A percentile compares a stretch with the other conserved stretches of the same genome.
Conservation (phyloP, 2,113 vertebrate species). For the Taurulus bubalis region DNA sequence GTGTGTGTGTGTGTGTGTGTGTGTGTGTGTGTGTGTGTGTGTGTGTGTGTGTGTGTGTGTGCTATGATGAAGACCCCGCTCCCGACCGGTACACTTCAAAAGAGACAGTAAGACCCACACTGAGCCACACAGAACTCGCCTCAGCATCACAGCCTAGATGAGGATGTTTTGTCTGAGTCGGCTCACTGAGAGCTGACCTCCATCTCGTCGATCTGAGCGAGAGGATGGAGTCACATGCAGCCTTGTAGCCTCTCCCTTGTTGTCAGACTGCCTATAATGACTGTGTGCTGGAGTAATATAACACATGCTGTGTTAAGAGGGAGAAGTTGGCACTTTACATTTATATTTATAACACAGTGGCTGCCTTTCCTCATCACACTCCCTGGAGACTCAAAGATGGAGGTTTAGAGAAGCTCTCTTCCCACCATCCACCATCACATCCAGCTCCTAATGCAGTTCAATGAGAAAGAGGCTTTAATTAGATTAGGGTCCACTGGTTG, state of each 20-base stretch:
- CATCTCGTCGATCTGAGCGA: slow-evolving; percentile 8
- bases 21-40: too few relatives aligned
- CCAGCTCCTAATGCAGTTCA: slow-evolving; percentile 2
- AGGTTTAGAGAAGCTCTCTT: neutral
- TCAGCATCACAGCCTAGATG: neutral
- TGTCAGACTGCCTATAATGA: neutral
- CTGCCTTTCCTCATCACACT: slow-evolving; percentile 15
- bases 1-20: too few relatives aligned
- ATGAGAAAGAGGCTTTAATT: neutral
- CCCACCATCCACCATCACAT: neutral
- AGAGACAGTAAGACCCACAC: slow-evolving; percentile 12
- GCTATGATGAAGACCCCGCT: neutral
- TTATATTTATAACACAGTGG: slow-evolving; percentile 15
- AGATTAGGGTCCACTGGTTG: slow-evolving; percentile 7
- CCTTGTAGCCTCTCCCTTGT: neutral
- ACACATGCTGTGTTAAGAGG: neutral
- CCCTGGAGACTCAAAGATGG: neutral
- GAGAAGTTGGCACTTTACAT: neutral
- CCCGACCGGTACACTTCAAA: neutral
- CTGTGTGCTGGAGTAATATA: neutral
- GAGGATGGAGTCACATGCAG: neutral
- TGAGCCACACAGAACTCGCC: neutral
- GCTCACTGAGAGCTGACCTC: slow-evolving; percentile 16
- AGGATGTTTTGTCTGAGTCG: slow-evolving; percentile 8
- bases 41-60: neutral